Evolutionary conservation across 2,797 vertebrate species (phyloP).

Genomic region (Calcarius lapponicus): DNA sequence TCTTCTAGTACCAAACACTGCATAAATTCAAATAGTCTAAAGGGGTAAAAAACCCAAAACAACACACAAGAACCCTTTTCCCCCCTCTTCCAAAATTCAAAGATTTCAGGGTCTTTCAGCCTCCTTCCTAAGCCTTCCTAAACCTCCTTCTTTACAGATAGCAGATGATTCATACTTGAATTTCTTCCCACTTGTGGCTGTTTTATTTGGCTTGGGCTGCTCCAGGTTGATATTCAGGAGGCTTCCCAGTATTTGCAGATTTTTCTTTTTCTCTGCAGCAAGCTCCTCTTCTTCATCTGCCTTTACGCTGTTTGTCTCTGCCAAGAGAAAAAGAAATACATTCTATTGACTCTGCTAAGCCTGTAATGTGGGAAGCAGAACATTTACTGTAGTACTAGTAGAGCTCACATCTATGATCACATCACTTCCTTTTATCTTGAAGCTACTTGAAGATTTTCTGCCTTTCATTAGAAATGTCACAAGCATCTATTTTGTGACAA

Average conservation of each 20-base stretch:
- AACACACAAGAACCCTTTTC: not conserved
- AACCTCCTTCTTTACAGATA: not conserved
- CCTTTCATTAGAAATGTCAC: not conserved
- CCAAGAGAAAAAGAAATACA: not conserved
- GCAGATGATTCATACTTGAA: constrained; percentile 83
- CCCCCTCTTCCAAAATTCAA: not conserved
- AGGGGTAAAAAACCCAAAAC: not conserved
- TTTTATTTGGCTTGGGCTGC: constrained; percentile 67
- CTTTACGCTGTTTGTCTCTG: constrained; percentile 37
- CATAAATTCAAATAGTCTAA: not conserved
- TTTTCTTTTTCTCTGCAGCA: constrained; percentile 87
- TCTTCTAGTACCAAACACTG: not conserved
- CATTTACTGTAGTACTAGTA: not conserved
- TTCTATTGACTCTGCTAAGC: not conserved
- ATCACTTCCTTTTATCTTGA: not conserved
- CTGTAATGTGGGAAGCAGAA: not conserved
- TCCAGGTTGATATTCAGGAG: constrained; percentile 78
- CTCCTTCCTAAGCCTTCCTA: not conserved
- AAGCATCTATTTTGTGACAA: not conserved
- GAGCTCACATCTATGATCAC: not conserved
- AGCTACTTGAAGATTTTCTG: not conserved
- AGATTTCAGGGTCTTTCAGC: not conserved
- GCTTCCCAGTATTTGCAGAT: constrained; percentile 84
- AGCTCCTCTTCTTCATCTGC: constrained; percentile 80
- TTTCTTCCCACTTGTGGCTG: constrained; percentile 75